Evolutionary conservation across 2,113 vertebrate genomes (phyloP).

Genomic region (Rhipidura dahli): DNA sequence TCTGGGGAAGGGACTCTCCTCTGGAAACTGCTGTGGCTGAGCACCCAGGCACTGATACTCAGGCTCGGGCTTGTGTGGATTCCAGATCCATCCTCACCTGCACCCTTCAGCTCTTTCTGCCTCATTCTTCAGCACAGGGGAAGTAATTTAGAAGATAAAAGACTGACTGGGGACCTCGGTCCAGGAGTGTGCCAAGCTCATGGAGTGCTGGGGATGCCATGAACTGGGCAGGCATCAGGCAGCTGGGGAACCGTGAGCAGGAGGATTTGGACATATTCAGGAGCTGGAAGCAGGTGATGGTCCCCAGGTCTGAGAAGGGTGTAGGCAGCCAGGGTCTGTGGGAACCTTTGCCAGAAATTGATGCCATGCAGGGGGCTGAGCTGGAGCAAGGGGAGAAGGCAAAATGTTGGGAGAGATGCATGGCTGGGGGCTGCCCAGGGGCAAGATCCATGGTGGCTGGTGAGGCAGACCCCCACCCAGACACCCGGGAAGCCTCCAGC

Average conservation of each 20-base stretch:
- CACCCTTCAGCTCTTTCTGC: not conserved
- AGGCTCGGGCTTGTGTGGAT: not conserved
- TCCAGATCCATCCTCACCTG: not conserved
- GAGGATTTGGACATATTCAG: not conserved
- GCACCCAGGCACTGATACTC: not conserved
- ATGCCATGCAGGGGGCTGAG: not conserved
- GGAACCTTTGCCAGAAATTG: not conserved
- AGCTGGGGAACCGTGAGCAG: not conserved
- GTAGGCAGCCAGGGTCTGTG: not conserved
- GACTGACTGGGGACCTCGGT: accelerated
- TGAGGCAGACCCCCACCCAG: not conserved
- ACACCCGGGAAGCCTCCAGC: not conserved
- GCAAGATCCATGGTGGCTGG: accelerated
- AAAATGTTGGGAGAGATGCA: not conserved
- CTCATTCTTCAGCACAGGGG: accelerated
- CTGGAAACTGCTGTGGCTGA: not conserved
- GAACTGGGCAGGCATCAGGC: not conserved
- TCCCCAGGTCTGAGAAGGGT: not conserved
- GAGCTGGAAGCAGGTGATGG: not conserved
- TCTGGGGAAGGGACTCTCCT: no score
- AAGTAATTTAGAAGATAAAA: not conserved
- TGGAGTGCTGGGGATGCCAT: not conserved
- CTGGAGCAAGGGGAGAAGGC: not conserved
- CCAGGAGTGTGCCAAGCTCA: accelerated
- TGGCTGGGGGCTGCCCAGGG: not conserved